A percentile compares a stretch with the other conserved stretches of the same genome.
Conservation (phyloP, 2,113 vertebrate genomes). For the Oostethus manadensis region DNA sequence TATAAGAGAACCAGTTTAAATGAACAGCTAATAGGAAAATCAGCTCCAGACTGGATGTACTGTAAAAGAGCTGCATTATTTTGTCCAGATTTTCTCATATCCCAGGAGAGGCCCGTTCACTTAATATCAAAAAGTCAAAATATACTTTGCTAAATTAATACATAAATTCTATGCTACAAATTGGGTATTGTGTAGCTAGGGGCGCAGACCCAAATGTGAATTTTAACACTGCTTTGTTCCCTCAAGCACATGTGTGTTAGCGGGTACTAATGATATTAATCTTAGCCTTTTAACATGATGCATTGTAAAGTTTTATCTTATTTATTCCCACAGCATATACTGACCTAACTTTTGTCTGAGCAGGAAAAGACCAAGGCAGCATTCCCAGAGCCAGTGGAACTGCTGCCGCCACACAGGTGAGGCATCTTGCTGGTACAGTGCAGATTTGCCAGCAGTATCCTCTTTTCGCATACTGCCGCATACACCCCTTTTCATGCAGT, state of each 20-base stretch:
- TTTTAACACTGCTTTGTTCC: neutral
- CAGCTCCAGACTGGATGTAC: neutral
- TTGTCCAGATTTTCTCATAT: too few relatives aligned
- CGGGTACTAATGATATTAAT: neutral
- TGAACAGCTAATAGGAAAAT: neutral
- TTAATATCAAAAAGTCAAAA: too few relatives aligned
- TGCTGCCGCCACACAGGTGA: constrained; percentile 45
- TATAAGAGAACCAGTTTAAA: constrained; percentile 21
- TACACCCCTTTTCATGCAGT: too few relatives aligned
- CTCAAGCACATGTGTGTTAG: neutral
- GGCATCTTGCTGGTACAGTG: neutral
- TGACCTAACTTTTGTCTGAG: constrained; percentile 20
- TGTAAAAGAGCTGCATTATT: neutral
- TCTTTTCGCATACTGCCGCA: too few relatives aligned
- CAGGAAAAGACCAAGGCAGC: constrained; percentile 47
- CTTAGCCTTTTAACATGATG: neutral
- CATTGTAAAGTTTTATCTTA: neutral
- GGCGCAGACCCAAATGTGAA: too few relatives aligned
- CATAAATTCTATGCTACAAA: neutral
- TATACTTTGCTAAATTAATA: neutral
- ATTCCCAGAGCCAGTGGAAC: constrained; percentile 16
- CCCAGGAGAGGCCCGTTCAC: too few relatives aligned
- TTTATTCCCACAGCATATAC: neutral
- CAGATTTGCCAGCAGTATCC: too few relatives aligned
- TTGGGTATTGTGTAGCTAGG: neutral